Conservation (phyloP, 2,888 invertebrate genomes). For the Xestia xanthographa region DNA sequence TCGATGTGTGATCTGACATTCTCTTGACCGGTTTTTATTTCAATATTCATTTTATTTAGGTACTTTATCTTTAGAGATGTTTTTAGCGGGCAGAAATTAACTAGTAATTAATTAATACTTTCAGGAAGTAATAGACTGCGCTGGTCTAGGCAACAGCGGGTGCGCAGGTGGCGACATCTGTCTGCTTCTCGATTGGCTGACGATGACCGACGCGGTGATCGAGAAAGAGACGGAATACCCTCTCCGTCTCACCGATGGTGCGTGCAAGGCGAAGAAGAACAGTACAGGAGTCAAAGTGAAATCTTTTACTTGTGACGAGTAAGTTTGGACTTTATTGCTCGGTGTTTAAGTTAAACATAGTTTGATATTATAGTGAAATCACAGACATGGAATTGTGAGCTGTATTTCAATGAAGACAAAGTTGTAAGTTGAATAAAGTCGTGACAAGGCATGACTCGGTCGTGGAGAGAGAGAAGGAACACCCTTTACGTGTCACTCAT, state of each 20-base stretch:
- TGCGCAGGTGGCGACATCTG: slow-evolving; percentile 96
- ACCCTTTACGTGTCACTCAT: slow-evolving; percentile 91
- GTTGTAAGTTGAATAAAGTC: not conserved
- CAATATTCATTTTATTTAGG: too few relatives aligned
- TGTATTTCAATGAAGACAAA: not conserved
- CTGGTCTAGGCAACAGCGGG: slow-evolving; percentile 93
- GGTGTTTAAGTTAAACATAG: not conserved
- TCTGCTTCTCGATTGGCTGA: slow-evolving; percentile 93
- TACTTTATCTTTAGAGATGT: too few relatives aligned
- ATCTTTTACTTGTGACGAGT: slow-evolving; percentile 93
- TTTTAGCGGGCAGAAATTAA: not conserved
- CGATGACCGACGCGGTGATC: slow-evolving; percentile 89
- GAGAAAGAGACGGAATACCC: slow-evolving; percentile 92
- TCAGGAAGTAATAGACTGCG: slow-evolving; percentile 95
- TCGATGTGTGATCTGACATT: too few relatives aligned
- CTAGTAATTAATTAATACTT: slow-evolving; percentile 37
- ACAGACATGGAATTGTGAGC: not conserved
- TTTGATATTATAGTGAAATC: not conserved
- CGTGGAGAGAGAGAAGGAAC: slow-evolving; percentile 90
- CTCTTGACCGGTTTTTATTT: too few relatives aligned
- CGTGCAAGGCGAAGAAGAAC: slow-evolving; percentile 84
- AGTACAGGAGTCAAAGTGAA: slow-evolving; percentile 86
- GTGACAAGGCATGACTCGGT: slow-evolving; percentile 79
- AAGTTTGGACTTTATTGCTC: slow-evolving; percentile 73
- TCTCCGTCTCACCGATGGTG: slow-evolving; percentile 86